Evolutionary conservation across 2,797 vertebrate genomes (phyloP).

Genomic region (Protosalanx chinensis): DNA sequence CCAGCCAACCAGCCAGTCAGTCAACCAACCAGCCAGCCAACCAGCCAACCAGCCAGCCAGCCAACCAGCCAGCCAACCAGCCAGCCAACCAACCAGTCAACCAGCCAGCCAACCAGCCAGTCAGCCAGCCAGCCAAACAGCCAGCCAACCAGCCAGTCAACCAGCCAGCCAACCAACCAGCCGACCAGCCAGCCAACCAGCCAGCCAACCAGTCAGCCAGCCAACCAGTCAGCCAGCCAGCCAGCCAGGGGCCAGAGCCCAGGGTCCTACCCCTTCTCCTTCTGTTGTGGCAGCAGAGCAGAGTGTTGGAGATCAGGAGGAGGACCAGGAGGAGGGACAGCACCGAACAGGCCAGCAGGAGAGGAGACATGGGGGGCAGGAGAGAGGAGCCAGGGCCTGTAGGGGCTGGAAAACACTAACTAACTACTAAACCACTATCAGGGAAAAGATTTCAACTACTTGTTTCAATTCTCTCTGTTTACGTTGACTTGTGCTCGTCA

Average conservation of each 20-base stretch:
- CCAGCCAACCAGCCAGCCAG: background rate
- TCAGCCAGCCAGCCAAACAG: background rate
- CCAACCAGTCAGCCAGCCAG: too few relatives aligned
- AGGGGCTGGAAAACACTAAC: background rate
- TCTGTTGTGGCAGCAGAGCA: constrained; percentile 60
- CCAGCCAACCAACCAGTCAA: too few relatives aligned
- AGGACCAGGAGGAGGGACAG: constrained; percentile 58
- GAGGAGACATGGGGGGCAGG: background rate
- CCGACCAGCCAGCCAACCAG: too few relatives aligned
- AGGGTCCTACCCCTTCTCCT: constrained; percentile 52
- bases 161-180: too few relatives aligned
- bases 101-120: background rate
- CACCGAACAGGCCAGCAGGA: constrained; percentile 34
- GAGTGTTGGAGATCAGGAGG: constrained; percentile 49
- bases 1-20: too few relatives aligned
- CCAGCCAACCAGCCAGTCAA: background rate
- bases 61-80: too few relatives aligned
- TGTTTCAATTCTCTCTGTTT: background rate
- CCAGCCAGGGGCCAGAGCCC: too few relatives aligned
- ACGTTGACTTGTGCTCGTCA: constrained; percentile 13
- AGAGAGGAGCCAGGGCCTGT: rapidly evolving
- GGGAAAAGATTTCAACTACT: background rate
- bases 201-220: too few relatives aligned
- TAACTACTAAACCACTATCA: background rate
- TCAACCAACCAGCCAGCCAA: background rate